Evolutionary conservation across 2,888 invertebrate species (phyloP).

Genomic region (Alloscopus bannaensis): DNA sequence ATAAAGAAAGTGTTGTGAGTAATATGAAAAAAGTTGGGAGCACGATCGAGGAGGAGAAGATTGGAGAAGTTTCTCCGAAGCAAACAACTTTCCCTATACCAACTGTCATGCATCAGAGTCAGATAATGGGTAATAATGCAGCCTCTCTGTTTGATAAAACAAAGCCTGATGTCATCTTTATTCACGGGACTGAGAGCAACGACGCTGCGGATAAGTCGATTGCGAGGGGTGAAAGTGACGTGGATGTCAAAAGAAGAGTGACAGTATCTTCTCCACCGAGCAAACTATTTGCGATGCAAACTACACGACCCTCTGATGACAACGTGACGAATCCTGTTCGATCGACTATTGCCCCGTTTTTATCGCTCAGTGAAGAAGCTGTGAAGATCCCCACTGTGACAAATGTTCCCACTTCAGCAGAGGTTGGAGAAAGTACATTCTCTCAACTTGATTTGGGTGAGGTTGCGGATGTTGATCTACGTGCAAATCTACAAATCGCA

Average conservation of each 20-base stretch:
- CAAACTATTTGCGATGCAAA: background rate
- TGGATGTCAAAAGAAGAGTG: constrained; percentile 18
- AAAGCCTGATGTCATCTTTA: background rate
- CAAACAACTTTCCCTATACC: constrained; percentile 29
- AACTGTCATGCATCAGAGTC: constrained; percentile 15
- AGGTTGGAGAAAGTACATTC: constrained; percentile 13
- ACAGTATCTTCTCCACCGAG: background rate
- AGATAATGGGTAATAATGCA: constrained; percentile 35
- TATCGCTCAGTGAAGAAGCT: constrained; percentile 2
- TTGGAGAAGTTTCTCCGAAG: constrained; percentile 12
- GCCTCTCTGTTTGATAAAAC: constrained; percentile 19
- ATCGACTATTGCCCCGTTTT: constrained; percentile 31
- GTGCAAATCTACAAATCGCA: too few relatives aligned
- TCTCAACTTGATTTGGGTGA: background rate
- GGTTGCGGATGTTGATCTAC: background rate
- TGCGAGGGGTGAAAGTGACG: constrained; percentile 8
- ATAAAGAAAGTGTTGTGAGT: constrained; percentile 9
- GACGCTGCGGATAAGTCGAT: constrained; percentile 6
- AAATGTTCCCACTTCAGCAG: background rate
- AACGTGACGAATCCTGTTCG: too few relatives aligned
- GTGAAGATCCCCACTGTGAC: constrained; percentile 20
- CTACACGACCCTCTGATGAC: too few relatives aligned
- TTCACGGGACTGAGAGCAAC: background rate
- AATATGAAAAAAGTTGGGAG: constrained; percentile 34
- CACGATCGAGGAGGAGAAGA: background rate